Evolutionary conservation across 2,797 vertebrate species (phyloP), one percentile per base, ranked within the genome.

Genomic region (Pterois miles): DNA sequence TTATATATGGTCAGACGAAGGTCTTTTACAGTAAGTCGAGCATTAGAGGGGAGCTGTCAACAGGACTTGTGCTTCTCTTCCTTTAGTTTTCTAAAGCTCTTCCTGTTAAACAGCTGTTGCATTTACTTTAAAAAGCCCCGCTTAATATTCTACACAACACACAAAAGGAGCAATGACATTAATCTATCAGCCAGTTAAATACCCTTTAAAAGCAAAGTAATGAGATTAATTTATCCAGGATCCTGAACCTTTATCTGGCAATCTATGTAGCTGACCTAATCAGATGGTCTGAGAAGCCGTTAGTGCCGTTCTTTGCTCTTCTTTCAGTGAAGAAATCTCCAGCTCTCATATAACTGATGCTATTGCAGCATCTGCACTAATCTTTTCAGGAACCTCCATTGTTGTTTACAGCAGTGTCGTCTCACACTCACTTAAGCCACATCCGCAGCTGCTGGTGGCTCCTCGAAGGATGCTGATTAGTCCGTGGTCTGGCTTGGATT

Each of bases 1-100:
- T 86, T 81, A 85, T 77, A 85, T 77, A 84, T 78, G 68, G 84
- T 40, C 29, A 48, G 46, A 57, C 12, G 60, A 23, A 74, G 54
- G 80, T 83, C 53, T 68, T 0, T 43, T 6, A 16, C 29, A 29
- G 22, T 38, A 36, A 52, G 59, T 79, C 14, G 16, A 27, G 18
- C 18, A 18, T 34, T 16, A 56, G 60, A 48, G 7, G 12, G 53
- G 31, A 48, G 23, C 8, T 22, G 20, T 72, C 33, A 12, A 29
- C 2, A 4, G 8, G 58, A 59, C 52, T 87, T 66, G 29, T n/a
- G 59, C 71, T 62, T 82, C 65, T 88, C 22, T 34, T 57, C 8
- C 14, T 60, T 34, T n/a, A 9, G 6, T 56, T 50, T 71, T 65
- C 3, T 9, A 52, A 31, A 63, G 11, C 33, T 33, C 22, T 76